Conservation (phyloP, 2,888 invertebrate species). For the Philopedon plagiatum region DNA sequence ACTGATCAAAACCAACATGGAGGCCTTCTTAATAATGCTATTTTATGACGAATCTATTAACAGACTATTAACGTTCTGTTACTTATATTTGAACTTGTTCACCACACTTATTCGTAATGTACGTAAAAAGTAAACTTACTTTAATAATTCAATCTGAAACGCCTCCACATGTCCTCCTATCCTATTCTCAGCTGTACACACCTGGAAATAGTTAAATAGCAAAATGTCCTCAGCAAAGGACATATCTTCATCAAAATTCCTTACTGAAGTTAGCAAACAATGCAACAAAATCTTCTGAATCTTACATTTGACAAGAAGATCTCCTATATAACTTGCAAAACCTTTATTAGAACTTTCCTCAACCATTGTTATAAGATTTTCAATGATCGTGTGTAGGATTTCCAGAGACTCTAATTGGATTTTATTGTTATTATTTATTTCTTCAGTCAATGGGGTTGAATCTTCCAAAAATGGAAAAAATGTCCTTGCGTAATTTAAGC, state of each 20-base stretch:
- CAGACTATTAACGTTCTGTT: no score
- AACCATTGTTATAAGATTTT: constrained; percentile 81
- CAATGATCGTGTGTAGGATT: constrained; percentile 79
- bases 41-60: no score
- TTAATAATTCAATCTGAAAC: constrained; percentile 77
- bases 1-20: no score
- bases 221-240: constrained; percentile 84
- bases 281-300: constrained; percentile 88
- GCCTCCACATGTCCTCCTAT: constrained; percentile 77
- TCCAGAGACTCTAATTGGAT: constrained; percentile 84
- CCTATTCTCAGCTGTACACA: constrained; percentile 72
- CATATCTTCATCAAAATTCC: constrained; percentile 73
- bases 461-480: constrained; percentile 80
- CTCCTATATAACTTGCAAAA: constrained; percentile 83
- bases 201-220: constrained; percentile 78
- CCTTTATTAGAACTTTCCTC: constrained; percentile 81
- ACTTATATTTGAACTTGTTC: no score
- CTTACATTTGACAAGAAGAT: constrained; percentile 82
- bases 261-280: constrained; percentile 83
- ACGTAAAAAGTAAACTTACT: constrained; percentile 64
- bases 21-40: no score
- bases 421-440: constrained; percentile 82
- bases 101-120: no score
- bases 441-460: constrained; percentile 76
- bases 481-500: constrained; percentile 85